A percentile compares a stretch with the other conserved stretches of the same genome.
phyloP scores from a whole-genome alignment of 2,888 invertebrate genomes.

The Incurvaria masculella region DNA sequence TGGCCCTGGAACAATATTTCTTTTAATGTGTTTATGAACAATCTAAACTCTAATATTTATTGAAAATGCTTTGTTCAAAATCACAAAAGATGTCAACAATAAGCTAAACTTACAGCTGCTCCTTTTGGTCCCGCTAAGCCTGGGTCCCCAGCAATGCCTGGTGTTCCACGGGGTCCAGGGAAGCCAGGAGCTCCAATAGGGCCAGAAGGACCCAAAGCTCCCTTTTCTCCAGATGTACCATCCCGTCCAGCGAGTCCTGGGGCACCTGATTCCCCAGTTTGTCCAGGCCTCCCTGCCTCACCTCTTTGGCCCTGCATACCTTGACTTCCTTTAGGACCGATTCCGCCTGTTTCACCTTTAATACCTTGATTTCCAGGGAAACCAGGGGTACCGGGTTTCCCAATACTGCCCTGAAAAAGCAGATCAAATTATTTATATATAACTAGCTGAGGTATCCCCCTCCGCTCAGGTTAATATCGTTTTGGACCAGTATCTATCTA shows the following conservation, averaged over 20 bases:
- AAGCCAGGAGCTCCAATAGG: constrained; percentile 75
- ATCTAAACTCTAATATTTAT: constrained; percentile 1
- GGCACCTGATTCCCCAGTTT: constrained; percentile 72
- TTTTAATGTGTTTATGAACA: neutral
- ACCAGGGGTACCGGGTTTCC: constrained; percentile 82
- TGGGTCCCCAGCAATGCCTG: constrained; percentile 70
- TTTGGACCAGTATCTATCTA: no score
- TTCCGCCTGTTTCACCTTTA: constrained; percentile 74
- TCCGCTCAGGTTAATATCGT: no score
- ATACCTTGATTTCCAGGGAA: constrained; percentile 78
- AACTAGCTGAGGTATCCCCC: no score
- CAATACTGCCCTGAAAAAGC: constrained; percentile 67
- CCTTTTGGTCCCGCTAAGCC: constrained; percentile 76
- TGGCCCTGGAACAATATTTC: constrained; percentile 53
- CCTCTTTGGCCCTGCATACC: constrained; percentile 80
- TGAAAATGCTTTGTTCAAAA: neutral
- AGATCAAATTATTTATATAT: no score
- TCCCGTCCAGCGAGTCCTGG: constrained; percentile 76
- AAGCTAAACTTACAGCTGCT: constrained; percentile 54
- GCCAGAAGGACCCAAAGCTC: constrained; percentile 70
- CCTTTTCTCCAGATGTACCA: constrained; percentile 79
- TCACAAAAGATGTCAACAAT: neutral
- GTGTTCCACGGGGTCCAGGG: constrained; percentile 75
- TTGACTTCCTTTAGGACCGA: constrained; percentile 77
- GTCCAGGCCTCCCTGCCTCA: constrained; percentile 76